Evolutionary conservation across 2,888 invertebrate genomes (phyloP).

Genomic region (Xestia rhomboidea): DNA sequence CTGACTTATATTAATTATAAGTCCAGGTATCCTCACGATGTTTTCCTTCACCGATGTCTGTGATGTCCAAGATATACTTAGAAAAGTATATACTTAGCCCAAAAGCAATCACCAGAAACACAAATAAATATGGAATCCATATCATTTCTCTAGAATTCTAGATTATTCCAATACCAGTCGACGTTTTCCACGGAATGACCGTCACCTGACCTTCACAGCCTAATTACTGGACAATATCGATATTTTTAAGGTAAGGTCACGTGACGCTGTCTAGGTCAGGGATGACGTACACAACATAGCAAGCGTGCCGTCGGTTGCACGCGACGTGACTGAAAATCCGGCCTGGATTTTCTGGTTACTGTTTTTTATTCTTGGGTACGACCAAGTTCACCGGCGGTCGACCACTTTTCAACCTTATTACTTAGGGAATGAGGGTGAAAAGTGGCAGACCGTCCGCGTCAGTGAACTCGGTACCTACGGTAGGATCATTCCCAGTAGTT

Average conservation of each 20-base stretch:
- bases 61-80: no score
- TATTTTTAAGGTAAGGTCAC: constrained; percentile 40
- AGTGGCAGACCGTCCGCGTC: no score
- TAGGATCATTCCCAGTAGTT: no score
- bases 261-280: constrained; percentile 40
- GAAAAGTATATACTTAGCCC: no score
- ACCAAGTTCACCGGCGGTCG: no score
- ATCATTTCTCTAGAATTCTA: constrained; percentile 8
- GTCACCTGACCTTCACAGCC: constrained; percentile 19
- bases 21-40: no score
- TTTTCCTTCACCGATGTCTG: no score
- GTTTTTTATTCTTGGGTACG: no score
- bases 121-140: constrained; percentile 2
- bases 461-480: no score
- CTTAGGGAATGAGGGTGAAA: no score
- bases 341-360: background rate
- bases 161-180: constrained; percentile 13
- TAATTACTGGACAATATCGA: constrained; percentile 37
- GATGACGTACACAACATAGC: constrained; percentile 10
- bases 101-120: constrained; percentile 16
- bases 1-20: no score
- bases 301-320: background rate
- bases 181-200: constrained; percentile 14
- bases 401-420: no score
- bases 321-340: background rate